phyloP scores from a whole-genome alignment of 30 jellyfish, hydroid and myxozoan species.

The Turritopsis rubra region DNA sequence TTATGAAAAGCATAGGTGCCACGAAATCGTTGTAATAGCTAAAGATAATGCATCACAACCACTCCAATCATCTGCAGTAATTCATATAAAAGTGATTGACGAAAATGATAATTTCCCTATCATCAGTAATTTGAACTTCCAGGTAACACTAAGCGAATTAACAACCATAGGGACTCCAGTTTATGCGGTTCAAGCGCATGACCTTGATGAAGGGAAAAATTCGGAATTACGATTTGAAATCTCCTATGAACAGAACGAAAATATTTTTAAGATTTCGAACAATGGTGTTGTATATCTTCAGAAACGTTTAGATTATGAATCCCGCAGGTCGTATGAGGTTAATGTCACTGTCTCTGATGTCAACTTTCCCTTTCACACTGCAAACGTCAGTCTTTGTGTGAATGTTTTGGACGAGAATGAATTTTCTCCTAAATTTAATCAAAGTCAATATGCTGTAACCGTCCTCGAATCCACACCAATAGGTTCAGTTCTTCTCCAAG shows the following conservation, averaged over 20 bases:
- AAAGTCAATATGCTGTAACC: background rate
- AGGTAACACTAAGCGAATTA: background rate
- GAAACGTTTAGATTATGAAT: background rate
- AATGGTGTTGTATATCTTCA: background rate
- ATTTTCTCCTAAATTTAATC: background rate
- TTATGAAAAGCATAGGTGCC: constrained; percentile 28
- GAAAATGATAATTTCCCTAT: constrained; percentile 50
- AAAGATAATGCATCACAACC: constrained; percentile 50
- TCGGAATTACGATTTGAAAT: background rate
- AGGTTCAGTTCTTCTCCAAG: background rate
- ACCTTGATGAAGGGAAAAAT: background rate
- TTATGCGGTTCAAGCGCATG: background rate
- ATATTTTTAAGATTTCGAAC: background rate
- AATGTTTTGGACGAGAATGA: background rate
- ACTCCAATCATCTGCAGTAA: constrained; percentile 26
- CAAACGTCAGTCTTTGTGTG: background rate
- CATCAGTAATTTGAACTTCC: constrained; percentile 9
- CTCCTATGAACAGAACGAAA: background rate
- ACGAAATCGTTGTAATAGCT: constrained; percentile 33
- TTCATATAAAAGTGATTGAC: constrained; percentile 39
- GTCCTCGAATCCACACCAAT: background rate
- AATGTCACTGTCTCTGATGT: background rate
- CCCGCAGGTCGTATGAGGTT: background rate
- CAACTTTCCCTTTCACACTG: background rate
- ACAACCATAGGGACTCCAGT: background rate